phyloP scores from a whole-genome alignment of 2,888 invertebrate species.

The Meteorus cinctellus region DNA sequence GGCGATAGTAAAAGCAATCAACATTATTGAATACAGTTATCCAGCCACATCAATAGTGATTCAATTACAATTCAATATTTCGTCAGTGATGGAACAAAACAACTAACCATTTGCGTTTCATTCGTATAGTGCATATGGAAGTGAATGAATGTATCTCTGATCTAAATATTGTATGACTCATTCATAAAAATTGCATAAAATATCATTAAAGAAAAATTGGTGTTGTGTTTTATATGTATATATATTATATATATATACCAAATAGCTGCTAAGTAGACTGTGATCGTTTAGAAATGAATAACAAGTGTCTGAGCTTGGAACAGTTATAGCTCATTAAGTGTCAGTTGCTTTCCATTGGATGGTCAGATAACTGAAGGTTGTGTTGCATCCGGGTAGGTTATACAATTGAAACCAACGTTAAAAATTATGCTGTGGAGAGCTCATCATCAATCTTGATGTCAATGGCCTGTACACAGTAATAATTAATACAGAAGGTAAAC shows the following conservation, averaged over 20 bases:
- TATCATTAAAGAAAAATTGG: neutral
- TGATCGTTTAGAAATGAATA: neutral
- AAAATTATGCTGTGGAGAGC: neutral
- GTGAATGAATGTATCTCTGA: neutral
- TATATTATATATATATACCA: neutral
- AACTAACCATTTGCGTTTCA: neutral
- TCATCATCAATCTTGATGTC: neutral
- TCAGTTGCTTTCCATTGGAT: slow-evolving; percentile 32
- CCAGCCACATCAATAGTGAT: neutral
- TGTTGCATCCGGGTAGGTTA: slow-evolving; percentile 36
- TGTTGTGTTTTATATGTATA: neutral
- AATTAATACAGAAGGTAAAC: neutral
- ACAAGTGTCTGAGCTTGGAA: neutral
- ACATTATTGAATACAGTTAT: neutral
- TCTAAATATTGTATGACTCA: neutral
- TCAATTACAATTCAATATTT: neutral
- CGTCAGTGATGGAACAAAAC: neutral
- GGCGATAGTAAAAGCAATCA: neutral
- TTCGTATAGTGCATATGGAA: neutral
- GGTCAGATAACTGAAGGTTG: slow-evolving; percentile 29
- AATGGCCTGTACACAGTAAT: neutral
- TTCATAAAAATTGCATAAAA: neutral
- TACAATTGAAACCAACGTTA: slow-evolving; percentile 44
- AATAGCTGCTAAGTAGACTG: neutral
- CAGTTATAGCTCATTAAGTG: neutral